These are phyloP conservation scores for Denticeps clupeoides DNA, from an alignment of 2,797 vertebrate genomes.

Conservation along the genomic window DNA sequence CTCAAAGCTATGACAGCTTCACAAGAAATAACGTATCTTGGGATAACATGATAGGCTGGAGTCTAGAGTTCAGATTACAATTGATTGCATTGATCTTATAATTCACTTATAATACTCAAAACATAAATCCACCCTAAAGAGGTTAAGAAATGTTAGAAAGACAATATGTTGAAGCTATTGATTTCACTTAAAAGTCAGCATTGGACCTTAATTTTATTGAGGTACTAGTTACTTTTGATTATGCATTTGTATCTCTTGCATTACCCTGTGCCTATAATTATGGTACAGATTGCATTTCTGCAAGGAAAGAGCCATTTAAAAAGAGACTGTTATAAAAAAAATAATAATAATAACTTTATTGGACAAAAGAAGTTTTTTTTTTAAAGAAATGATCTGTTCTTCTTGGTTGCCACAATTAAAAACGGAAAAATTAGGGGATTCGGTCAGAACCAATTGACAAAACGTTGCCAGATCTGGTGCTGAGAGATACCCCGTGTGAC, in stretches of 20 bases:
- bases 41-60: too few species aligned
- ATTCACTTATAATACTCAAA: too few species aligned
- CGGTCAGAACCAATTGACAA: neutral
- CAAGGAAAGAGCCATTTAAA: neutral
- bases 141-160: too few species aligned
- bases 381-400: constrained; percentile 6
- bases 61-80: too few species aligned
- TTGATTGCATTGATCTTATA: too few species aligned
- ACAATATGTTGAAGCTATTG: constrained; percentile 19
- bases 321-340: neutral
- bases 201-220: constrained; percentile 23
- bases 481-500: neutral
- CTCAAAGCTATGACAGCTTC: too few species aligned
- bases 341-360: constrained; percentile 10
- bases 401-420: neutral
- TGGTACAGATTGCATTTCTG: constrained; percentile 1
- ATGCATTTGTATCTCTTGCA: constrained; percentile 3
- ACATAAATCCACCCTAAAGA: too few species aligned
- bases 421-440: neutral
- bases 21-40: too few species aligned
- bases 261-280: constrained; percentile 9
- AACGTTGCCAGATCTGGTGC: neutral
- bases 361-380: constrained; percentile 5
- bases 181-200: constrained; percentile 21
- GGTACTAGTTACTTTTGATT: constrained; percentile 9